Evolutionary conservation across 92 coral and sea anemone genomes (phyloP).

Genomic region (Bergia sp.): DNA sequence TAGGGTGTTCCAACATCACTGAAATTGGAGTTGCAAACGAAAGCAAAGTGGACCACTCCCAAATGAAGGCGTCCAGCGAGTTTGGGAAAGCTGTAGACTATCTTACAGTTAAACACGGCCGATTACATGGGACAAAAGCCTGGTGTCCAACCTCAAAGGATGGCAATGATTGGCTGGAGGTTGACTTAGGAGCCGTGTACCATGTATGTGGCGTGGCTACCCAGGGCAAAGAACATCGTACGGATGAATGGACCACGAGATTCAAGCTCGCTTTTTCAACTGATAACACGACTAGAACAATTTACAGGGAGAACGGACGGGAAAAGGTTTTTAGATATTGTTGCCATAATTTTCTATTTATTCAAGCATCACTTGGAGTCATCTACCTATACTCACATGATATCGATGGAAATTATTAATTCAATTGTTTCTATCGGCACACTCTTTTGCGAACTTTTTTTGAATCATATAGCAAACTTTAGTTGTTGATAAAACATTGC

Average conservation of each 20-base stretch:
- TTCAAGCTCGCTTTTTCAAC: conserved; percentile 54
- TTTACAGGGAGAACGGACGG: conserved; percentile 40
- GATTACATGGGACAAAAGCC: conserved; percentile 55
- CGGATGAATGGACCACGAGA: conserved; percentile 53
- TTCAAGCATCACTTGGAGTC: background rate
- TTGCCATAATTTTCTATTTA: background rate
- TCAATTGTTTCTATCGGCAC: background rate
- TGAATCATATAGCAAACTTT: no score
- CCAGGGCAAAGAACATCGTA: conserved; percentile 58
- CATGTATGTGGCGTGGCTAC: conserved; percentile 72
- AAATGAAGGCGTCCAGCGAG: conserved; percentile 56
- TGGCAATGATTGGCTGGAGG: conserved; percentile 59
- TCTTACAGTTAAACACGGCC: conserved; percentile 67
- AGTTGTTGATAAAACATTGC: no score
- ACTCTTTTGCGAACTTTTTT: background rate
- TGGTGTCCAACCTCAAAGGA: conserved; percentile 58
- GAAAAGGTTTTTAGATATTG: background rate
- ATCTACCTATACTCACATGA: no score
- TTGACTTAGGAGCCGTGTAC: conserved; percentile 63
- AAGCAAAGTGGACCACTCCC: conserved; percentile 38
- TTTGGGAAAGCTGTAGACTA: conserved; percentile 62
- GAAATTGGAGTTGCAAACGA: conserved; percentile 60
- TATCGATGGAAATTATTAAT: no score
- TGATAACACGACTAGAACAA: conserved; percentile 43
- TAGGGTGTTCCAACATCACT: conserved; percentile 49